These are phyloP conservation scores for Pelvicachromis taeniatus DNA, from an alignment of 2,113 vertebrate species.

Conservation along the genomic window DNA sequence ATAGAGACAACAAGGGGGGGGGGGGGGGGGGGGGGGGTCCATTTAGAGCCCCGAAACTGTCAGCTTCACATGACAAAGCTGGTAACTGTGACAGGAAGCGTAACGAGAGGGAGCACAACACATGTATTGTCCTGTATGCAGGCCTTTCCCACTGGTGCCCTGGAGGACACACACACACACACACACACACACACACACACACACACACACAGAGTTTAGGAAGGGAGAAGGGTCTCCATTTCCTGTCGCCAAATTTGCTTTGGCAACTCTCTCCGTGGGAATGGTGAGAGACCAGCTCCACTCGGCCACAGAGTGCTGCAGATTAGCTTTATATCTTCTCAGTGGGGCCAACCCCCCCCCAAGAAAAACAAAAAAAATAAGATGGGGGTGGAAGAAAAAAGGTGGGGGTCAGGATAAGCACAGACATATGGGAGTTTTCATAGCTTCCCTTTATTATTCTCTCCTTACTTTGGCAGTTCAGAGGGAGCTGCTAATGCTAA, in stretches of 20 bases:
- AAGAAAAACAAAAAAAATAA: not conserved
- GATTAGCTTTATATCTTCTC: not conserved
- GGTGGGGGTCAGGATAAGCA: slow-evolving; percentile 27
- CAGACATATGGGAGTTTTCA: slow-evolving; percentile 67
- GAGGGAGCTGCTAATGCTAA: slow-evolving; percentile 3
- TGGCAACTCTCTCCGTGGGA: slow-evolving; percentile 79
- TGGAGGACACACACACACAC: not conserved
- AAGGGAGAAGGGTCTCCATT: slow-evolving; percentile 64
- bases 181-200: not conserved
- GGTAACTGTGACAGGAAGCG: not conserved
- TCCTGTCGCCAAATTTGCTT: slow-evolving; percentile 71
- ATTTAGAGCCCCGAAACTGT: not conserved
- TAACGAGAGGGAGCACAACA: not conserved
- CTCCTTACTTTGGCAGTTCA: slow-evolving; percentile 17
- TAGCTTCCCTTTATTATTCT: slow-evolving; percentile 19
- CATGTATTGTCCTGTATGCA: slow-evolving; percentile 4
- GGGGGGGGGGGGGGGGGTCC: not conserved
- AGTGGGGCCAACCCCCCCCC: not conserved
- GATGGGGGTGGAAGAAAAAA: not conserved
- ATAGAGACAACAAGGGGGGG: too few species aligned
- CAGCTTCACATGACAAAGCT: not conserved
- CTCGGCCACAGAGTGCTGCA: slow-evolving; percentile 19
- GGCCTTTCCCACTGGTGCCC: not conserved
- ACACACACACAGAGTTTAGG: slow-evolving; percentile 15
- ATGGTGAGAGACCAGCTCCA: slow-evolving; percentile 48